Evolutionary conservation across 2,797 vertebrate genomes (phyloP).

Genomic region (Protosalanx chinensis): DNA sequence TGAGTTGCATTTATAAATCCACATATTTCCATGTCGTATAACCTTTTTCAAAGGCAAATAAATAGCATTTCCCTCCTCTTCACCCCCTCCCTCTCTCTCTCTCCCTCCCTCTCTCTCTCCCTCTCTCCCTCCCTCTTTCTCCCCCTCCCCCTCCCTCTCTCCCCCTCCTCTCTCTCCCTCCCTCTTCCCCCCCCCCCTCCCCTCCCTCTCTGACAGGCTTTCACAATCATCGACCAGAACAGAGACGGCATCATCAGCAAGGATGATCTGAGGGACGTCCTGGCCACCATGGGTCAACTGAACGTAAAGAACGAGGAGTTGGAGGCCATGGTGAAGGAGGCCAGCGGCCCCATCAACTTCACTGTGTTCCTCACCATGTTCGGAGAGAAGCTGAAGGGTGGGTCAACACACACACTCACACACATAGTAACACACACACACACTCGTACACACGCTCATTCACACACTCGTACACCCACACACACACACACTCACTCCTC

Average conservation of each 20-base stretch:
- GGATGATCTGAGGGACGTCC: slow-evolving; percentile 88
- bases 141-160: not conserved
- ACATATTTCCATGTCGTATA: not conserved
- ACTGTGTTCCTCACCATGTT: slow-evolving; percentile 92
- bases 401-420: slow-evolving; percentile 15
- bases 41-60: no score
- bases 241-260: slow-evolving; percentile 94
- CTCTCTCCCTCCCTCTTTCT: no score
- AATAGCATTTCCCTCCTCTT: not conserved
- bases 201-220: slow-evolving; percentile 71
- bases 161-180: not conserved
- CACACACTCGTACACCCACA: no score
- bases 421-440: not conserved
- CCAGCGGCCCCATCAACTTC: slow-evolving; percentile 93
- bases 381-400: slow-evolving; percentile 94
- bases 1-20: not conserved
- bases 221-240: slow-evolving; percentile 96
- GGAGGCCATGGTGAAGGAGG: slow-evolving; percentile 93
- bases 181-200: not conserved
- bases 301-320: slow-evolving; percentile 92
- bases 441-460: no score
- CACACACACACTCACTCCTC: not conserved
- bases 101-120: not conserved
- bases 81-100: not conserved
- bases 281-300: slow-evolving; percentile 89